Percentiles rank a stretch among this genome's conserved stretches.
Conservation (phyloP, 2,888 invertebrate species). For the Drosophila cognata region DNA sequence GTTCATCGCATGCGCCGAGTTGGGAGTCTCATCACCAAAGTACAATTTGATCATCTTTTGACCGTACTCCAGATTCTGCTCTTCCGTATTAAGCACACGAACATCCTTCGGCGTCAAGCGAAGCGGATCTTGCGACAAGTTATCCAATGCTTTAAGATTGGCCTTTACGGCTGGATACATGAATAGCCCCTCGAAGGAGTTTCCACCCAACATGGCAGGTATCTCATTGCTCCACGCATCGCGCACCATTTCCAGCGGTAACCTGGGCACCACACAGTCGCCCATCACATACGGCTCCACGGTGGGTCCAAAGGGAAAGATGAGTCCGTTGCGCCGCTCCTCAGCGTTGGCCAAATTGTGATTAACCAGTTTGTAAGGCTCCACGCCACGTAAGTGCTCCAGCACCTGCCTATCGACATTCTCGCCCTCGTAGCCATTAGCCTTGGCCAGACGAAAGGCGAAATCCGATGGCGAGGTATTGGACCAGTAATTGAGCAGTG, state of each 20-base stretch:
- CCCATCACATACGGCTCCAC: conserved; percentile 80
- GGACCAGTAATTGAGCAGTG: conserved; percentile 77
- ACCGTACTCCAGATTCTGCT: conserved; percentile 74
- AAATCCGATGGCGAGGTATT: conserved; percentile 69
- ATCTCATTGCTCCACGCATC: conserved; percentile 81
- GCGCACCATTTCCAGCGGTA: conserved; percentile 77
- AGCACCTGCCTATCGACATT: conserved; percentile 83
- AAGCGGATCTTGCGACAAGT: conserved; percentile 51
- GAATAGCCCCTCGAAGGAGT: conserved; percentile 82
- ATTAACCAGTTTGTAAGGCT: conserved; percentile 68
- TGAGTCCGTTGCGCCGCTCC: conserved; percentile 69
- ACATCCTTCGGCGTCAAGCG: conserved; percentile 62
- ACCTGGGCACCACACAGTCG: conserved; percentile 76
- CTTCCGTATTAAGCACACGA: conserved; percentile 31
- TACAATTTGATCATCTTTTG: conserved; percentile 70
- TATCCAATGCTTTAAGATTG: conserved; percentile 54
- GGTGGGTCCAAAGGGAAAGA: conserved; percentile 80
- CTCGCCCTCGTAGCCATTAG: conserved; percentile 80
- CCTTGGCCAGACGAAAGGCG: conserved; percentile 80
- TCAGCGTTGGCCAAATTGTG: conserved; percentile 73
- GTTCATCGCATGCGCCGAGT: conserved; percentile 35
- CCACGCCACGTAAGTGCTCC: conserved; percentile 80
- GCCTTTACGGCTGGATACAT: conserved; percentile 72
- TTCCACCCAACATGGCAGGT: conserved; percentile 81
- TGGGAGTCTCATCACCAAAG: conserved; percentile 73